Evolutionary conservation across 2,888 invertebrate genomes (phyloP), one percentile per base, ranked within the genome.

Genomic region (Corbicula japonica): DNA sequence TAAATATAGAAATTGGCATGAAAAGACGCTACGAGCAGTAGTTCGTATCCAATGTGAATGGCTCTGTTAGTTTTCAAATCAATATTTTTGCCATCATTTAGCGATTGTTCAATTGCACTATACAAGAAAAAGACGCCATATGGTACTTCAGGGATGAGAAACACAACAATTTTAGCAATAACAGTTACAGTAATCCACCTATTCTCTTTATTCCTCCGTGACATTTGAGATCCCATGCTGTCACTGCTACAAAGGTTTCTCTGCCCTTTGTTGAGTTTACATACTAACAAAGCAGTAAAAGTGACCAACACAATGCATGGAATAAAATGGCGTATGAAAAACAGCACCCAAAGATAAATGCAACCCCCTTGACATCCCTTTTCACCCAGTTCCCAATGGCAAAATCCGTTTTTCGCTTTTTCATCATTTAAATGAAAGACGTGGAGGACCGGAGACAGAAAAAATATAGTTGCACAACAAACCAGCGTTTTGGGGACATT

Each of bases 71-170:
- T 69, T 58, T 69, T 21, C 38, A 69, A 46, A 18, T 26, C 23
- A 6, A 61, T 41, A 21, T 58, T 18, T 44, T 46, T 3, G 30
- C 28, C 15, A 26, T 56, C 32, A 35, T 52, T 44, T 23, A 23
- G 15, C 35, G 58, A 34, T 46, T 46, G 23, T n/a, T 62, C 21
- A 26, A 75, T 62, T 4, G 30, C 41, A 1, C 34, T 32, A 32
- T 50, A 54, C 30, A 75, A 21, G 18, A 76, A 50, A 34, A 71
- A 70, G 0, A 65, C 23, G 15, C 58, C 65, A 30, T 65, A 70
- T 30, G 70, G 76, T 15, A 76, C 34, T 70, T 76, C 71, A 4
- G 76, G 76, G 18, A 76, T 50, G 23, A 76, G 65, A 15, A 63
- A 65, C 21, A 70, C 58, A 30, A 76, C 41, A 1, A 76, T 60